Evolutionary conservation across 2,797 vertebrate genomes (phyloP).

Genomic region (Euphonia xanthogaster): DNA sequence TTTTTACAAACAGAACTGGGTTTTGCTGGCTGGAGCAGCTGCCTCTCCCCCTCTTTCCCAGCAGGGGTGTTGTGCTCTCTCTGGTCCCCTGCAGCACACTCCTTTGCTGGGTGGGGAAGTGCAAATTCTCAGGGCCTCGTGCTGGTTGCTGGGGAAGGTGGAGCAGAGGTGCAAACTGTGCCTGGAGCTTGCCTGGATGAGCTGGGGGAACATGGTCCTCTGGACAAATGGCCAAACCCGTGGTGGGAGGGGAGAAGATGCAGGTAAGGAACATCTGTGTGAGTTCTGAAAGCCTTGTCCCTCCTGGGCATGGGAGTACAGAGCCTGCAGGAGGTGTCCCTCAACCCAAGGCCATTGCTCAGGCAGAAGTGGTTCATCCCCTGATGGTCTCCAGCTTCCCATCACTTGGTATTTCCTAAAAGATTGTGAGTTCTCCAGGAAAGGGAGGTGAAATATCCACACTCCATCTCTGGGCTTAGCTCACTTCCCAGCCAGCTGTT

Average conservation of each 20-base stretch:
- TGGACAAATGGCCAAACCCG: neutral
- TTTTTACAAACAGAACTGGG: neutral
- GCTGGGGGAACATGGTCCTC: fast-evolving
- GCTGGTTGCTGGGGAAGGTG: neutral
- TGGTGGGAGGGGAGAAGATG: neutral
- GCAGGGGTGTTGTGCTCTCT: fast-evolving
- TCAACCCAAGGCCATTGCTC: neutral
- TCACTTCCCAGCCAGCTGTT: neutral
- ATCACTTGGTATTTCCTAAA: neutral
- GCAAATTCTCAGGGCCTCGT: neutral
- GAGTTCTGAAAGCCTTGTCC: neutral
- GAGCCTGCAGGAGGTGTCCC: neutral
- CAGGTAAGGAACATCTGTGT: neutral
- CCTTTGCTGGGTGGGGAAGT: neutral
- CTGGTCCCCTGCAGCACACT: fast-evolving
- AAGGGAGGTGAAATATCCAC: neutral
- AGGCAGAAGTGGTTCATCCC: neutral
- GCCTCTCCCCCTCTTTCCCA: neutral
- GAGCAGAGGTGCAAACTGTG: fast-evolving
- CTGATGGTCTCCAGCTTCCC: neutral
- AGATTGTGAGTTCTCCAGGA: neutral
- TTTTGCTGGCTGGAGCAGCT: neutral
- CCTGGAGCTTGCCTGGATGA: neutral
- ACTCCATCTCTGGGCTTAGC: neutral
- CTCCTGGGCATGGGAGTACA: neutral